Percentiles rank a stretch among this genome's conserved stretches.
phyloP scores from a whole-genome alignment of 2,888 invertebrate genomes.

The Tromatobia lineatoria region DNA sequence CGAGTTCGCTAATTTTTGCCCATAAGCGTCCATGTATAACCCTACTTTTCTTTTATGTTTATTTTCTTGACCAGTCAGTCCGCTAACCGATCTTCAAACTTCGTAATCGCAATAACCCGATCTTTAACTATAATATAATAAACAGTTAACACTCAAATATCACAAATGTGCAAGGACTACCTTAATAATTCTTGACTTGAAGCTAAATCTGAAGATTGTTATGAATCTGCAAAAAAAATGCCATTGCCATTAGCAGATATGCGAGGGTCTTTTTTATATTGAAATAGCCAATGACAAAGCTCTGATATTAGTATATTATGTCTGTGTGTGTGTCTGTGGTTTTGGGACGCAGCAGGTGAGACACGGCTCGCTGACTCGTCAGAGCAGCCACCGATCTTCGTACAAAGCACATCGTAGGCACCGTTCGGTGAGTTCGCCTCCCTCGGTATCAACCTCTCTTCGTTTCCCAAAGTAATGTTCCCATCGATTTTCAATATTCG shows the following conservation, averaged over 20 bases:
- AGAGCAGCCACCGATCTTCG: slow-evolving; percentile 87
- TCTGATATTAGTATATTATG: slow-evolving; percentile 33
- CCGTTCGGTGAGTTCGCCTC: slow-evolving; percentile 89
- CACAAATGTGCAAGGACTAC: too few species aligned
- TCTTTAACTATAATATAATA: too few species aligned
- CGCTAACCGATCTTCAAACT: too few species aligned
- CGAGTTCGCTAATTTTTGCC: too few species aligned
- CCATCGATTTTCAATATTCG: neutral
- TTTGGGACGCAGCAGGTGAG: slow-evolving; percentile 88
- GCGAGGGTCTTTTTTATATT: neutral
- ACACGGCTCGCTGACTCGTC: slow-evolving; percentile 91
- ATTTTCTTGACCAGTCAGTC: too few species aligned
- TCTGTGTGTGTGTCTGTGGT: slow-evolving; percentile 80
- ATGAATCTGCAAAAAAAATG: neutral
- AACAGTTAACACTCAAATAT: too few species aligned
- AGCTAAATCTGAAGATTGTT: too few species aligned
- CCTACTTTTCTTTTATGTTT: too few species aligned
- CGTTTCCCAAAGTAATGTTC: slow-evolving; percentile 14
- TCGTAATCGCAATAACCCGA: too few species aligned
- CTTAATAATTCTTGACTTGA: too few species aligned
- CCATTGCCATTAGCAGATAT: neutral
- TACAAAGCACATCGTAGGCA: slow-evolving; percentile 90
- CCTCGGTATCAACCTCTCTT: slow-evolving; percentile 64
- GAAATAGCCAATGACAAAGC: neutral
- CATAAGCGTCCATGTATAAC: too few species aligned